phyloP scores from a whole-genome alignment of 2,797 vertebrate species.

The Gymnothorax reevesii region DNA sequence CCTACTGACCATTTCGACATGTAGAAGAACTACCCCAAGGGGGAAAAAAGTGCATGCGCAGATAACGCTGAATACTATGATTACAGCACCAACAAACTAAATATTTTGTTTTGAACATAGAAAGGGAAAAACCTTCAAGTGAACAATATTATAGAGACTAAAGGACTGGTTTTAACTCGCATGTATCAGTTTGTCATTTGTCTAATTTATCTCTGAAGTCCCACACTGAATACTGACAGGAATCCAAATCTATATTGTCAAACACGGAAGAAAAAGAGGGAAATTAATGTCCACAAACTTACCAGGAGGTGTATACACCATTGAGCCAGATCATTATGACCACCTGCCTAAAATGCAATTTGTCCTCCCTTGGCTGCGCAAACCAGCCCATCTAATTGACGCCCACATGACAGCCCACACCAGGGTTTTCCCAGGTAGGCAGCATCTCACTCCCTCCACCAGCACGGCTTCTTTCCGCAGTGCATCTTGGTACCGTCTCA shows the following conservation, averaged over 20 bases:
- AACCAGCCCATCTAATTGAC: too few relatives aligned
- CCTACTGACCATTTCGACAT: conserved; percentile 6
- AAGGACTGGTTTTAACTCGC: not conserved
- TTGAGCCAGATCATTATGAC: not conserved
- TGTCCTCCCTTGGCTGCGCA: too few relatives aligned
- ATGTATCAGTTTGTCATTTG: not conserved
- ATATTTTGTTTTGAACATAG: conserved; percentile 4
- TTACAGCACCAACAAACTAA: not conserved
- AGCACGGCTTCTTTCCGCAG: too few relatives aligned
- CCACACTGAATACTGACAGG: not conserved
- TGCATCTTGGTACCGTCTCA: too few relatives aligned
- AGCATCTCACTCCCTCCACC: too few relatives aligned
- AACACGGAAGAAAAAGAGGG: not conserved
- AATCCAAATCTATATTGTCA: not conserved
- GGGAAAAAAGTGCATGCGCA: conserved; percentile 13
- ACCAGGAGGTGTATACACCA: not conserved
- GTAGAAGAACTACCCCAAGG: too few relatives aligned
- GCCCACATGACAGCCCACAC: too few relatives aligned
- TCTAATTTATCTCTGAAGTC: not conserved
- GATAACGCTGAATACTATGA: conserved; percentile 14
- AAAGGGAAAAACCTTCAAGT: not conserved
- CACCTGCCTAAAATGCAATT: too few relatives aligned
- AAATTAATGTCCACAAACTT: not conserved
- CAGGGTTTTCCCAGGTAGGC: too few relatives aligned
- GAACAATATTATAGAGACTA: not conserved